Evolutionary conservation across 2,888 invertebrate species (phyloP).

Genomic region (Syrista parreyssii): DNA sequence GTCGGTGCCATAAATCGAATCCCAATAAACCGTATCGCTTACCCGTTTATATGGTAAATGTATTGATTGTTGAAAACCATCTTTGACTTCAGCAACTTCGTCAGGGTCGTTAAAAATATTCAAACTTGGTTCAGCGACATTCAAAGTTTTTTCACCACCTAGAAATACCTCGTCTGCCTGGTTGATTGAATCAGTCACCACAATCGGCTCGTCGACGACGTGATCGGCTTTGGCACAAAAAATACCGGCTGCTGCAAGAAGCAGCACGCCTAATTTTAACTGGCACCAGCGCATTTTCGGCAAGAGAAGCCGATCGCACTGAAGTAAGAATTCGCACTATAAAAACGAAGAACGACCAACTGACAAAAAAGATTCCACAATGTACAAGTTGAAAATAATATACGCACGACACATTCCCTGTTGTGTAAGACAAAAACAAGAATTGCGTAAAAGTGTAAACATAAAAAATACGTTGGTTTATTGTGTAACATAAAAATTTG

Average conservation of each 20-base stretch:
- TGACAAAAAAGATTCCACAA: background rate
- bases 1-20: conserved; percentile 27
- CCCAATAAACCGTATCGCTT: conserved; percentile 24
- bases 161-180: too few species aligned
- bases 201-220: background rate
- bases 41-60: background rate
- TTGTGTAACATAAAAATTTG: background rate
- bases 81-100: background rate
- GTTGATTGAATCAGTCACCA: background rate
- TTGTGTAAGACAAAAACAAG: background rate
- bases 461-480: conserved; percentile 1
- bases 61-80: background rate
- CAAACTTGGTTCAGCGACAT: background rate
- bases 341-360: background rate
- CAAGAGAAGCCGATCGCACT: background rate
- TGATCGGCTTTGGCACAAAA: background rate
- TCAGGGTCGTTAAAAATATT: background rate
- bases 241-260: background rate
- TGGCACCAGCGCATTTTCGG: background rate
- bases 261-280: background rate
- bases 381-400: background rate
- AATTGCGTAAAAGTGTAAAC: background rate
- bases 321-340: background rate
- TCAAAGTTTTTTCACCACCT: too few species aligned
- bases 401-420: background rate